Conservation (phyloP, 2,888 invertebrate genomes). For the Luffia ferchaultella region DNA sequence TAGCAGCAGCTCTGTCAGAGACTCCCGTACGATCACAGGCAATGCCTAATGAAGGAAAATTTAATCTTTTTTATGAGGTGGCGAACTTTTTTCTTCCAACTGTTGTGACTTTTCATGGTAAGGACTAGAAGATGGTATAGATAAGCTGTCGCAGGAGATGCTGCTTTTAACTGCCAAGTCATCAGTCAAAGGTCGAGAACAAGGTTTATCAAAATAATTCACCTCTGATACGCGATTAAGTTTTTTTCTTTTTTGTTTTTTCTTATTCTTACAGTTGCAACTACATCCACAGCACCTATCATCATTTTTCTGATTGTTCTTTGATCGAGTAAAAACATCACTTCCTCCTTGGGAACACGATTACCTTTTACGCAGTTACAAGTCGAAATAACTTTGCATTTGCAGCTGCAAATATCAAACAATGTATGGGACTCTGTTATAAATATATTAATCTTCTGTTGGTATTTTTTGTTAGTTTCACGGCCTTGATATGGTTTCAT, state of each 20-base stretch:
- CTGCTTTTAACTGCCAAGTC: background rate
- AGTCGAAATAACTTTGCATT: background rate
- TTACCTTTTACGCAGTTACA: background rate
- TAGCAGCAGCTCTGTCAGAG: background rate
- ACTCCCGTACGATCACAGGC: background rate
- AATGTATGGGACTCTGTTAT: background rate
- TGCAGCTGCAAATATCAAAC: background rate
- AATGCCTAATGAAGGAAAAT: background rate
- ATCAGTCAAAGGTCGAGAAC: background rate
- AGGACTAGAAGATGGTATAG: background rate
- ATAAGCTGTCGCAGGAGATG: background rate
- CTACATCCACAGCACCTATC: background rate
- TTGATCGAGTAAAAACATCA: background rate
- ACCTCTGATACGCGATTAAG: background rate
- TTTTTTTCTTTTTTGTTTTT: background rate
- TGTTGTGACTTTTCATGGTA: background rate
- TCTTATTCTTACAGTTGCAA: background rate
- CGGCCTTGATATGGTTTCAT: constrained; percentile 1
- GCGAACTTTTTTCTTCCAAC: background rate
- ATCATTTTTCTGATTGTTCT: background rate
- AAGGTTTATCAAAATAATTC: background rate
- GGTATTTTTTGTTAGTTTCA: constrained; percentile 1
- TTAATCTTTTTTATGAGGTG: background rate
- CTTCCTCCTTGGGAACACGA: background rate
- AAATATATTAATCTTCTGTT: constrained; percentile 1